A percentile compares a stretch with the other conserved stretches of the same genome.
Evolutionary conservation across 2,888 invertebrate species (phyloP).

Genomic region (Nemotelus nigrinus): DNA sequence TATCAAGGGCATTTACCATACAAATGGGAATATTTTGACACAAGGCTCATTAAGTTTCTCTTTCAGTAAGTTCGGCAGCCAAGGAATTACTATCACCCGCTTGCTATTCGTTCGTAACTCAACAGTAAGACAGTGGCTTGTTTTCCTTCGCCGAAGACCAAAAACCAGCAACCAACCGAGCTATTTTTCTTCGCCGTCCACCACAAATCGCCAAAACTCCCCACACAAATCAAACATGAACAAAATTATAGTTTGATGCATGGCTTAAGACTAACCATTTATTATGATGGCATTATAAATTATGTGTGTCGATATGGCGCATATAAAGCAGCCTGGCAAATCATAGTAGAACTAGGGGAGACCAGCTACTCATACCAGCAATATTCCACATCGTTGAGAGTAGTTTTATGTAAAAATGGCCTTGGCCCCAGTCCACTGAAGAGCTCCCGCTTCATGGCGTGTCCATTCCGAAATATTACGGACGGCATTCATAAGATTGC

Average conservation of each 20-base stretch:
- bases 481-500: conserved; percentile 37
- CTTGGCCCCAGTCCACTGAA: conserved; percentile 43
- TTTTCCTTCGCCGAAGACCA: too few species aligned
- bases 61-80: too few species aligned
- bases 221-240: conserved; percentile 39
- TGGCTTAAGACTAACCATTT: conserved; percentile 55
- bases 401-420: conserved; percentile 49
- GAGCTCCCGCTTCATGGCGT: neutral
- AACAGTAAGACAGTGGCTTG: too few species aligned
- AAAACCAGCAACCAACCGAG: too few species aligned
- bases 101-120: too few species aligned
- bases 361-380: neutral
- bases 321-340: conserved; percentile 48
- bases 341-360: conserved; percentile 13
- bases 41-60: too few species aligned
- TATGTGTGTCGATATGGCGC: conserved; percentile 53
- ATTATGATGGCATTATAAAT: conserved; percentile 55
- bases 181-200: too few species aligned
- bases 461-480: conserved; percentile 23
- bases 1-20: too few species aligned
- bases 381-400: conserved; percentile 32
- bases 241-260: conserved; percentile 52
- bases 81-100: too few species aligned
- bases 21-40: too few species aligned
- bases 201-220: conserved; percentile 8